A percentile compares a stretch with the other conserved stretches of the same genome.
These are phyloP conservation scores for Eretmocerus hayati DNA, from an alignment of 2,888 invertebrate genomes.

Conservation along the genomic window DNA sequence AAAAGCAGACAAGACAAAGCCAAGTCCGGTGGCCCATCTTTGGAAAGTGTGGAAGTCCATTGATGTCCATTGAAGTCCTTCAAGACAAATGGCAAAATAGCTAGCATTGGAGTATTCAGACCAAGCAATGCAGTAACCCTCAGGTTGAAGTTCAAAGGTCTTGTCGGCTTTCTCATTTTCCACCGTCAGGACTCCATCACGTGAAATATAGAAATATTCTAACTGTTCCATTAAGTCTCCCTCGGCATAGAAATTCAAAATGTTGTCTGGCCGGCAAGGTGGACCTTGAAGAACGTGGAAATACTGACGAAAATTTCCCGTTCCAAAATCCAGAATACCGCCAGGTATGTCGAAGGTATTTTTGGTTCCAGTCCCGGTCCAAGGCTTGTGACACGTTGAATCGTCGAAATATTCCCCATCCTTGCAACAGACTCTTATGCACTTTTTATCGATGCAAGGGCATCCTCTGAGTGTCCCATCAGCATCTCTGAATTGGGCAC, in stretches of 20 bases:
- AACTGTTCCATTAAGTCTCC: too few relatives aligned
- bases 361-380: not conserved
- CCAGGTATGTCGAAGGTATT: not conserved
- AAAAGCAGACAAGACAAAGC: conserved; percentile 31
- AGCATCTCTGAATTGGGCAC: not conserved
- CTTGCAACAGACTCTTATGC: conserved; percentile 11
- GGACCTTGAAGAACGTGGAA: too few relatives aligned
- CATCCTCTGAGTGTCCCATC: conserved; percentile 5
- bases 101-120: not conserved
- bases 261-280: too few relatives aligned
- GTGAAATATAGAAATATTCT: too few relatives aligned
- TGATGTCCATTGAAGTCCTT: too few relatives aligned
- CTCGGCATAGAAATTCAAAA: too few relatives aligned
- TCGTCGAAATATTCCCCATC: not conserved
- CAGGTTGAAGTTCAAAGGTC: not conserved
- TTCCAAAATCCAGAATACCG: too few relatives aligned
- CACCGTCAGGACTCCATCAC: not conserved
- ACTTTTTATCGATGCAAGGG: conserved; percentile 8
- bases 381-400: not conserved
- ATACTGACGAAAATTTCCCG: too few relatives aligned
- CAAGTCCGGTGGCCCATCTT: too few relatives aligned
- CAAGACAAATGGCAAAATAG: too few relatives aligned
- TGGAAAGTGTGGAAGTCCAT: too few relatives aligned
- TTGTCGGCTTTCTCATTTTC: not conserved
- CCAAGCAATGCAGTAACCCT: not conserved